Conservation (phyloP, 37 sponge, comb jelly and placozoan species). For the Lycopodina hypogea region DNA sequence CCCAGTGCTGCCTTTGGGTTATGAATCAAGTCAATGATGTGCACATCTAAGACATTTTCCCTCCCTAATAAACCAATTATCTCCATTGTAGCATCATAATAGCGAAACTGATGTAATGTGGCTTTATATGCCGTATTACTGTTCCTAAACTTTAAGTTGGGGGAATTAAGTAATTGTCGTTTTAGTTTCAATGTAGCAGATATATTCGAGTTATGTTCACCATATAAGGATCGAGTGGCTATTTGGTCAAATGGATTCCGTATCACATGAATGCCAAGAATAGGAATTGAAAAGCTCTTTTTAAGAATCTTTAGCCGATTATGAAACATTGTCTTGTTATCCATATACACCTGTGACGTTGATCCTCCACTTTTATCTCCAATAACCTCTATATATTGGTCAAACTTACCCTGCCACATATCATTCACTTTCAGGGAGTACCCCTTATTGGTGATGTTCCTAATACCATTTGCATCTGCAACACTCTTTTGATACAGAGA, state of each 20-base stretch:
- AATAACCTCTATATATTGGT: neutral
- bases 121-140: no score
- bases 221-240: neutral
- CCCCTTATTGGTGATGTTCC: neutral
- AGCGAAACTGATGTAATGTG: no score
- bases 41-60: no score
- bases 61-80: no score
- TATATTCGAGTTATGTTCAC: no score
- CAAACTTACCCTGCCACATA: neutral
- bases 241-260: constrained; percentile 8
- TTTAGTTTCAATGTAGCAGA: no score
- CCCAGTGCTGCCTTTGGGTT: no score
- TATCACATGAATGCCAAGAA: neutral
- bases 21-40: no score
- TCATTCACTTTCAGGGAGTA: neutral
- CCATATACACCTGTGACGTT: neutral
- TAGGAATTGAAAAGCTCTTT: neutral
- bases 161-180: no score
- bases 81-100: no score
- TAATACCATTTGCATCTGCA: neutral
- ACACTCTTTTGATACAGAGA: neutral
- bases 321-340: neutral
- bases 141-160: no score
- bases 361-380: constrained; percentile 2
- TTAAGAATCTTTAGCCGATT: neutral